These are phyloP conservation scores for Tachuris rubrigastra DNA, from an alignment of 2,113 vertebrate species.

Conservation along the genomic window DNA sequence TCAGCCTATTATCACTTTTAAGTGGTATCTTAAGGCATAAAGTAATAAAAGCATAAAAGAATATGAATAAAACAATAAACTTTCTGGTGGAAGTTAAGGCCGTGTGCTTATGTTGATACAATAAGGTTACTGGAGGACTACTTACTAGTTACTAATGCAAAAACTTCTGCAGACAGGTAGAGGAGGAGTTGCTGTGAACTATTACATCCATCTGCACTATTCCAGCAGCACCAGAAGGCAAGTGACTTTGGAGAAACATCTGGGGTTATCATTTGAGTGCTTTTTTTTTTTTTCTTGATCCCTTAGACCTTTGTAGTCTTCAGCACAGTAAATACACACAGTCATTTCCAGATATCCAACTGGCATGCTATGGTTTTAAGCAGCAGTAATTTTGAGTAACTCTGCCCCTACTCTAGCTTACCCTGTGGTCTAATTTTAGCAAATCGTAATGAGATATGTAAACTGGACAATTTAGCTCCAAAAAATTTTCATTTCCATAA, in stretches of 20 bases:
- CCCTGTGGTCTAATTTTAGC: neutral
- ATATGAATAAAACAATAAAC: neutral
- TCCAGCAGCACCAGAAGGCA: neutral
- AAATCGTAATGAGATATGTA: neutral
- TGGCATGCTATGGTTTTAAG: neutral
- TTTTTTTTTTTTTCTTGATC: neutral
- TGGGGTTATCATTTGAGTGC: neutral
- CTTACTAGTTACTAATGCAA: neutral
- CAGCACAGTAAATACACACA: neutral
- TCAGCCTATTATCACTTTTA: neutral
- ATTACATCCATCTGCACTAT: neutral
- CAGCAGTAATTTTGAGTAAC: neutral
- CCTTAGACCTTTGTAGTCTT: neutral
- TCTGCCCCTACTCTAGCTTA: neutral
- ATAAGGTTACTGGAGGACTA: neutral
- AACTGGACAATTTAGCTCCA: neutral
- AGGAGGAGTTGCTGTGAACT: neutral
- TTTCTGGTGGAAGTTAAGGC: neutral
- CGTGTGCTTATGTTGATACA: neutral
- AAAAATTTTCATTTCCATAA: neutral
- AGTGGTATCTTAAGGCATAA: neutral
- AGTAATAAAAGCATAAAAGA: neutral
- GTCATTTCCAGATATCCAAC: neutral
- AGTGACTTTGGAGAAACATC: neutral
- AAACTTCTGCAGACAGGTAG: neutral